Percentiles rank a stretch among this genome's conserved stretches.
Conservation (phyloP, 1,140 invertebrate species). For the Scaptomyza hsui region DNA sequence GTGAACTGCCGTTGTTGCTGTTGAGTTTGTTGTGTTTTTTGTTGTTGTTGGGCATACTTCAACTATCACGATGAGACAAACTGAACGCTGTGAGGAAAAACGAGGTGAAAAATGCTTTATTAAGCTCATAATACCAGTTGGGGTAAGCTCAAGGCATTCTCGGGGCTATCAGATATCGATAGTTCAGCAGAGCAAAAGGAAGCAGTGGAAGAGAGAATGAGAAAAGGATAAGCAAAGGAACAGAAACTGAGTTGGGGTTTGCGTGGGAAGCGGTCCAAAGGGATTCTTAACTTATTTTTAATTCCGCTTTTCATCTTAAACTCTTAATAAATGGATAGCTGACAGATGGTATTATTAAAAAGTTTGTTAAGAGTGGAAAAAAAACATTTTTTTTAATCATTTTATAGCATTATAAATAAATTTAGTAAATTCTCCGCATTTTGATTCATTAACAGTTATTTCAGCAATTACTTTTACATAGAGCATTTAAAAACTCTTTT, state of each 20-base stretch:
- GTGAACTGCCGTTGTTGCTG: constrained; percentile 16
- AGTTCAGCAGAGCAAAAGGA: background rate
- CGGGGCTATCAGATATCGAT: background rate
- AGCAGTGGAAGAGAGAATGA: background rate
- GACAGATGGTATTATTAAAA: too few species aligned
- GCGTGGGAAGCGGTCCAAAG: background rate
- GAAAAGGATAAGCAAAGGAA: background rate
- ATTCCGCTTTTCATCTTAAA: too few species aligned
- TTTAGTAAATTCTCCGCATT: too few species aligned
- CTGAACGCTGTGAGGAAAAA: constrained; percentile 28
- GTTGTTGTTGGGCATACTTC: constrained; percentile 11
- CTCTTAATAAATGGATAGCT: too few species aligned
- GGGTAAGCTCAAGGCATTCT: background rate
- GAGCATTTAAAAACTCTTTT: too few species aligned
- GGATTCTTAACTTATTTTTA: background rate
- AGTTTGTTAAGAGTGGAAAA: too few species aligned
- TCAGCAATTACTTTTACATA: too few species aligned
- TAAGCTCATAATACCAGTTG: constrained; percentile 1
- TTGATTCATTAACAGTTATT: too few species aligned
- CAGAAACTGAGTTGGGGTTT: background rate
- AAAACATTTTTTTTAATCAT: too few species aligned
- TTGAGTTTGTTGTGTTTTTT: too few species aligned
- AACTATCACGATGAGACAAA: constrained; percentile 40
- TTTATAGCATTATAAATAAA: too few species aligned
- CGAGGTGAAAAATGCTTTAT: constrained; percentile 43